These are phyloP conservation scores for Eurystomus gularis DNA, from an alignment of 2,113 vertebrate genomes.

Conservation along the genomic window DNA sequence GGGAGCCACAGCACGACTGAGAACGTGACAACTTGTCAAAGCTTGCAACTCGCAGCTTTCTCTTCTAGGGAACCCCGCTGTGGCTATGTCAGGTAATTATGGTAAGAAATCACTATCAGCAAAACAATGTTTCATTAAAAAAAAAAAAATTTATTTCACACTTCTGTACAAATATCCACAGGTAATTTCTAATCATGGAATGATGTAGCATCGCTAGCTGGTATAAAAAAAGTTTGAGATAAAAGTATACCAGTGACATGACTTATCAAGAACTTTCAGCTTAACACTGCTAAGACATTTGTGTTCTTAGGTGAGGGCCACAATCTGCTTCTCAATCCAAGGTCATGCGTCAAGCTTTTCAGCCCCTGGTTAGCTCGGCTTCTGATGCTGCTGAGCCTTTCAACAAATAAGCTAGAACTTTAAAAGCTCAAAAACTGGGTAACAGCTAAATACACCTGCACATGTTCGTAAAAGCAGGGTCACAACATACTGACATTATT, in stretches of 20 bases:
- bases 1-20: rapidly evolving
- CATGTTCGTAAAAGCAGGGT: background rate
- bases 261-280: conserved; percentile 48
- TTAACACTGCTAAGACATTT: background rate
- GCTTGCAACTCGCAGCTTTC: background rate
- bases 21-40: background rate
- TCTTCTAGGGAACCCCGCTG: background rate
- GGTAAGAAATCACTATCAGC: background rate
- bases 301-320: background rate
- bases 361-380: background rate
- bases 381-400: background rate
- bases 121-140: conserved; percentile 41
- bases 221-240: conserved; percentile 64
- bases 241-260: conserved; percentile 70
- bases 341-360: background rate
- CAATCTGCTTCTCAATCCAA: background rate
- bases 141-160: conserved; percentile 78
- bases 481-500: background rate
- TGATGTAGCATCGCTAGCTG: conserved; percentile 70
- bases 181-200: conserved; percentile 72
- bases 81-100: background rate
- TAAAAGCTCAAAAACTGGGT: background rate
- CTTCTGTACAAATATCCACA: conserved; percentile 83
- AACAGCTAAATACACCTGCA: background rate
- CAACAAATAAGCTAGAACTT: background rate